Evolutionary conservation across 1,140 invertebrate genomes (phyloP).

Genomic region (Belonocnema kinseyi): DNA sequence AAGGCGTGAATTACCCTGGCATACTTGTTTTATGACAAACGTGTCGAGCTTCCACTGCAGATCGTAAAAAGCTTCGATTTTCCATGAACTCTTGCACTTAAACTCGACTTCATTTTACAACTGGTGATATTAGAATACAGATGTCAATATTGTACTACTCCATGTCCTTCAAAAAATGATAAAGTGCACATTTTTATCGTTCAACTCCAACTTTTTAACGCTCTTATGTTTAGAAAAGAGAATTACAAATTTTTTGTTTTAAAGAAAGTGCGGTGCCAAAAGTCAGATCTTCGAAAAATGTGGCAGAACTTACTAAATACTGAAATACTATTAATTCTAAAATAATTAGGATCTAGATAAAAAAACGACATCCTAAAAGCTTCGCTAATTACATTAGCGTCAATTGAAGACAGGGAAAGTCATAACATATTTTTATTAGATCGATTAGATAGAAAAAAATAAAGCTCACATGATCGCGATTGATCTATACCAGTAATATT

Average conservation of each 20-base stretch:
- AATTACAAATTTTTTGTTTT: too few relatives aligned
- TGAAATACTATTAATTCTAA: neutral
- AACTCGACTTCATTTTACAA: conserved; percentile 12
- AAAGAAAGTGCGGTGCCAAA: too few relatives aligned
- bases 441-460: too few relatives aligned
- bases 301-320: neutral
- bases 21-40: conserved; percentile 24
- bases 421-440: too few relatives aligned
- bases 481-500: too few relatives aligned
- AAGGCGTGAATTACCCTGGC: conserved; percentile 20
- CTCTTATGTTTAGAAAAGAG: too few relatives aligned
- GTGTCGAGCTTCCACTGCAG: conserved; percentile 14
- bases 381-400: too few relatives aligned
- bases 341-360: too few relatives aligned
- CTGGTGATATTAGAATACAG: conserved; percentile 10
- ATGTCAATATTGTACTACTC: neutral
- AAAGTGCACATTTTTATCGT: neutral
- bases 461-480: too few relatives aligned
- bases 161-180: neutral
- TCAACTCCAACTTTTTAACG: neutral
- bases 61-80: conserved; percentile 28
- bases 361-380: too few relatives aligned
- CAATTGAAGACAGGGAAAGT: too few relatives aligned
- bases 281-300: neutral
- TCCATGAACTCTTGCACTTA: conserved; percentile 21